Evolutionary conservation across 2,888 invertebrate genomes (phyloP), one percentile per base, ranked within the genome.

Genomic region (Pristionchus fissidentatus): DNA sequence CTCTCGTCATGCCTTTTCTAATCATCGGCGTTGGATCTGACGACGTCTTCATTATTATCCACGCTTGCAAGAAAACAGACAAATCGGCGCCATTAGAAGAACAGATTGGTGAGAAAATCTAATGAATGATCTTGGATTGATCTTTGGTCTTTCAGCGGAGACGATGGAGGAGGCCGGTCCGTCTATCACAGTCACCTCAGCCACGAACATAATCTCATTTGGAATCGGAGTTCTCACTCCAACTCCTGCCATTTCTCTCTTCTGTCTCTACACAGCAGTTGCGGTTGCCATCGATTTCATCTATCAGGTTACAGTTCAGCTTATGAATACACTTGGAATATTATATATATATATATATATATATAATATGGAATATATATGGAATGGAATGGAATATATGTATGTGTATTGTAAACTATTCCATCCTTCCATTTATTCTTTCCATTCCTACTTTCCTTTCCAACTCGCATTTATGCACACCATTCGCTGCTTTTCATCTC

Each of bases 1-100:
- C 87, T 15, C 79, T 90, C 15, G 89, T 90, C n/a, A 89, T 90
- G 89, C 90, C 90, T 13, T 90, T 90, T 78, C 81, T 90, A 13
- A 89, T 90, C 73, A 89, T 90, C 62, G 89, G 89, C 26, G 89
- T 90, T 10, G 90, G 90, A 13, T 88, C 87, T 52, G 90, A 90
- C 57, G 90, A 90, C 84, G 89, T 89, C 32, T 90, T 90, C 86
- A 89, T 90, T 43, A 89, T 89, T 49, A 88, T 89, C 46, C 90
- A 90, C 60, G 88, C 89, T 0, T 89, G 88, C 86, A 43, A 88
- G 29, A 88, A 87, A 73, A 89, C 88, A 2, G 86, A 90, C 78
- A 88, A 88, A 83, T 80, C 66, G 0, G 84, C 85, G 26, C 75
- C 83, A 13, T 49, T 89, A 38, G 89, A 89, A 52, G 86, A 89